A percentile compares a stretch with the other conserved stretches of the same genome.
These are phyloP conservation scores for Hippopotamyrus pictus DNA, from an alignment of 2,797 vertebrate species.

Conservation along the genomic window DNA sequence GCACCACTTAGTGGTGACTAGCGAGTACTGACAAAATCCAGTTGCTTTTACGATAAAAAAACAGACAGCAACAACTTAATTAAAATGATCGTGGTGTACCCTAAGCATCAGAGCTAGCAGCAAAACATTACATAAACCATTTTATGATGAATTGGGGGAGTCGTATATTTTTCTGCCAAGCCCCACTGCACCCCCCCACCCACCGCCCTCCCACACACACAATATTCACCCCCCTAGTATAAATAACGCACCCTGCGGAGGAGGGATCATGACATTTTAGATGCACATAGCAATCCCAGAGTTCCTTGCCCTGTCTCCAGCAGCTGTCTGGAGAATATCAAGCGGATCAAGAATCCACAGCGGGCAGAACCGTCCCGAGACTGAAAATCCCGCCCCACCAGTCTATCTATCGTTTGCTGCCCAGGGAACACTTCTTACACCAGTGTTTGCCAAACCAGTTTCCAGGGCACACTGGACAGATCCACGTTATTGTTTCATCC, in stretches of 20 bases:
- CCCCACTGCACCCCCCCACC: background rate
- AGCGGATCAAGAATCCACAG: conserved; percentile 43
- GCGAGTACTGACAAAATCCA: background rate
- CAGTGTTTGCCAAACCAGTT: background rate
- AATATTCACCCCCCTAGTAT: conserved; percentile 26
- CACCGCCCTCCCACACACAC: background rate
- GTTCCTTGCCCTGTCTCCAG: conserved; percentile 40
- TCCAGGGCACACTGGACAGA: background rate
- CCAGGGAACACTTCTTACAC: background rate
- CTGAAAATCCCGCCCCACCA: background rate
- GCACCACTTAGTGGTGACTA: background rate
- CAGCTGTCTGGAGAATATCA: conserved; percentile 53
- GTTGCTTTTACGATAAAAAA: background rate
- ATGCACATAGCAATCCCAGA: conserved; percentile 49
- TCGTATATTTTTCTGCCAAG: background rate
- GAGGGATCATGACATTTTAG: conserved; percentile 53
- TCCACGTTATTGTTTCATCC: background rate
- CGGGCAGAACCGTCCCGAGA: conserved; percentile 6
- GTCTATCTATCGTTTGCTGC: background rate
- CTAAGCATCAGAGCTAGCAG: background rate
- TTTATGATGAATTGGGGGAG: background rate
- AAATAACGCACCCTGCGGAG: conserved; percentile 45
- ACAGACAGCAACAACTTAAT: background rate
- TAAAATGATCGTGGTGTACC: background rate
- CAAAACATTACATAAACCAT: background rate